Evolutionary conservation across 2,113 vertebrate genomes (phyloP).

Genomic region (Oophaga pumilio): DNA sequence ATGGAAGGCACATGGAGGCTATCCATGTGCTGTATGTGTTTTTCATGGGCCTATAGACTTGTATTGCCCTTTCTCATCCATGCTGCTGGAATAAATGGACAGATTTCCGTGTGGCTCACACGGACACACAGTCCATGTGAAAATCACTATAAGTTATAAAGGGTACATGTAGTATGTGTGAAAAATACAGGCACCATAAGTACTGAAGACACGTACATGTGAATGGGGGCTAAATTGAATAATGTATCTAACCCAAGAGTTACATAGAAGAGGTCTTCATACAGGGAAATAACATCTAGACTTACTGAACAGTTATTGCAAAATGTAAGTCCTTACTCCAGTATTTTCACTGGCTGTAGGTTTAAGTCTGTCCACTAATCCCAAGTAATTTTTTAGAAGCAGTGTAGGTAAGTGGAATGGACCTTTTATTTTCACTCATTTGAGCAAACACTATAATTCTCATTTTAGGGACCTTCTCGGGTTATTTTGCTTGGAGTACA

Average conservation of each 20-base stretch:
- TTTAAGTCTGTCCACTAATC: neutral
- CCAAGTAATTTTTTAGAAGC: neutral
- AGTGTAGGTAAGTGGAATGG: neutral
- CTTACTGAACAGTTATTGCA: neutral
- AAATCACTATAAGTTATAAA: too few species aligned
- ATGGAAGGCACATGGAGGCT: too few species aligned
- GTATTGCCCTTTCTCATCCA: too few species aligned
- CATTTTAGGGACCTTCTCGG: constrained; percentile 4
- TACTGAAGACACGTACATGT: too few species aligned
- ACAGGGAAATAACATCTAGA: neutral
- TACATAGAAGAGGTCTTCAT: neutral
- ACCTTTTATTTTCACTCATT: constrained; percentile 19
- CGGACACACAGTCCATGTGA: too few species aligned
- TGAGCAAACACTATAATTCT: constrained; percentile 34
- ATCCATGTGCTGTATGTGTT: too few species aligned
- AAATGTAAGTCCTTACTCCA: neutral
- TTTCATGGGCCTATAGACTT: too few species aligned
- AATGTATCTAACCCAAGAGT: neutral
- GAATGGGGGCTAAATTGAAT: neutral
- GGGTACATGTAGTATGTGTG: too few species aligned
- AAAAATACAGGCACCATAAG: too few species aligned
- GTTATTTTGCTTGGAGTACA: constrained; percentile 42
- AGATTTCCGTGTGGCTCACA: too few species aligned
- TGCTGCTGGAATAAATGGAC: too few species aligned
- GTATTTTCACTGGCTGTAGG: neutral